Conservation (phyloP, 1,140 invertebrate species). For the Epicauta chinensis region DNA sequence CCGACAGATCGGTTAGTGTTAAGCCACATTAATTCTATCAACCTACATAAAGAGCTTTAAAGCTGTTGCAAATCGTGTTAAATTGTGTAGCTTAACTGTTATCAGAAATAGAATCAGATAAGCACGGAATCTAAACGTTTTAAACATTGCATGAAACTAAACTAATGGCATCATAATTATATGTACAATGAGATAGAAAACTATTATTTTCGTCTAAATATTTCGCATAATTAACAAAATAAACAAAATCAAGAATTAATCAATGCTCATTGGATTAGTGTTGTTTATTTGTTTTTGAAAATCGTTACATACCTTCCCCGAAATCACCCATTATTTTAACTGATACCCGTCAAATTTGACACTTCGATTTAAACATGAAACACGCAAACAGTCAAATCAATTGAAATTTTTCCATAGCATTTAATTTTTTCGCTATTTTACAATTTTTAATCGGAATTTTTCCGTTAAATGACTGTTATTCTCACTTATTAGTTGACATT, state of each 20-base stretch:
- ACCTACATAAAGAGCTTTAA: conserved; percentile 13
- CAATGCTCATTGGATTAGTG: not conserved
- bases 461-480: no score
- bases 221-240: not conserved
- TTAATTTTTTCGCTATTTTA: no score
- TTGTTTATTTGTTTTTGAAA: conserved; percentile 5
- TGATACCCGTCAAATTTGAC: conserved; percentile 22
- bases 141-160: conserved; percentile 25
- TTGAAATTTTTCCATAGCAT: no score
- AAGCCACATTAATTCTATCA: no score
- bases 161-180: conserved; percentile 20
- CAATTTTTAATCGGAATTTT: no score
- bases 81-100: conserved; percentile 14
- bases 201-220: conserved; percentile 9
- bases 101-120: conserved; percentile 34
- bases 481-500: conserved; percentile 27
- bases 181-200: conserved; percentile 7
- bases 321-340: conserved; percentile 34
- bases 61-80: conserved; percentile 14
- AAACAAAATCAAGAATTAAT: not conserved
- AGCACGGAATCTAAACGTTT: conserved; percentile 23
- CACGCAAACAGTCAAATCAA: conserved; percentile 18
- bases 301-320: conserved; percentile 32
- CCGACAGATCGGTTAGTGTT: no score
- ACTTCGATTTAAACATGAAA: conserved; percentile 23